Conservation (phyloP, 2,113 vertebrate species). For the Neofelis nebulosa region DNA sequence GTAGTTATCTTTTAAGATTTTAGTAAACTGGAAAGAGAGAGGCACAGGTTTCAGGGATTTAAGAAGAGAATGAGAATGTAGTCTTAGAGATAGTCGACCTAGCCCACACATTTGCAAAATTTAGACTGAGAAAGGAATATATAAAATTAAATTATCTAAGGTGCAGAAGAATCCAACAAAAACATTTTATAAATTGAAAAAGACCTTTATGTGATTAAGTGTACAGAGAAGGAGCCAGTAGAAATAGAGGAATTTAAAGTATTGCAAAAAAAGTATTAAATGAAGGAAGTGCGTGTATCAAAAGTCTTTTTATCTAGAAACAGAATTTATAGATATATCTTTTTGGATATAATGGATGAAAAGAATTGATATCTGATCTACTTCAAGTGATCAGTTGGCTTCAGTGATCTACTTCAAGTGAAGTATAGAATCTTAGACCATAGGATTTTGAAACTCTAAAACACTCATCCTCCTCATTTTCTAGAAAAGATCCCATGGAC, state of each 20-base stretch:
- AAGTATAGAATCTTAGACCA: background rate
- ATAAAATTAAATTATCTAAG: background rate
- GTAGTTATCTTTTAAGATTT: background rate
- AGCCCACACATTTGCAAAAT: background rate
- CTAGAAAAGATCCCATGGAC: background rate
- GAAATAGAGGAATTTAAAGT: conserved; percentile 10
- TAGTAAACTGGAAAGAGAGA: background rate
- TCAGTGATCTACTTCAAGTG: background rate
- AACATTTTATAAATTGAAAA: background rate
- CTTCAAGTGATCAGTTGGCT: background rate
- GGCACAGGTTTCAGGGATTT: background rate
- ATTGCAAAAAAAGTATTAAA: conserved; percentile 1
- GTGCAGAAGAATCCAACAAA: background rate
- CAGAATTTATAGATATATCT: background rate
- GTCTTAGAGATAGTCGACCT: background rate
- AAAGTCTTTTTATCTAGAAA: background rate
- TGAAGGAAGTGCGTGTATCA: background rate
- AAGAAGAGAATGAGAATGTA: background rate
- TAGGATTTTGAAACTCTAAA: background rate
- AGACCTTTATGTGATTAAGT: background rate
- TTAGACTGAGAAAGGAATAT: background rate
- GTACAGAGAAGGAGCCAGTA: background rate
- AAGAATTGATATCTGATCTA: background rate
- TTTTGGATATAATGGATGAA: background rate
- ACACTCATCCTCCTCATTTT: background rate